Percentiles rank a stretch among this genome's conserved stretches.
phyloP scores from a whole-genome alignment of 2,113 vertebrate genomes.

The Rhynchopsitta pachyrhyncha region DNA sequence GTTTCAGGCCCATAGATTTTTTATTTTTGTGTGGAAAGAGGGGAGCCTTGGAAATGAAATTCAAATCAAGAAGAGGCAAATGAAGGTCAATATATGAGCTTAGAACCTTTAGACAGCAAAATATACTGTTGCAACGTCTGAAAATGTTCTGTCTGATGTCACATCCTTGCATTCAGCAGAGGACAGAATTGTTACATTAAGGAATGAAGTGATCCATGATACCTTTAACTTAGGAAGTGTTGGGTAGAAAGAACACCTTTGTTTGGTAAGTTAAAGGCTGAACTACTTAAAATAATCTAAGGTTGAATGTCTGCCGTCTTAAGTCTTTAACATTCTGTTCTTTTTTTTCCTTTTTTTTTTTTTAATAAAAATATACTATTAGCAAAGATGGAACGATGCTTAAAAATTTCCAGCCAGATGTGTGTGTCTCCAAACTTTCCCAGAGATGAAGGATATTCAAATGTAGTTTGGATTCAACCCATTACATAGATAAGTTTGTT shows the following conservation, averaged over 20 bases:
- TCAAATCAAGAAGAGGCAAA: not conserved
- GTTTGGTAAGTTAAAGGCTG: not conserved
- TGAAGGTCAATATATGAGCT: not conserved
- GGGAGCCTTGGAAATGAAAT: not conserved
- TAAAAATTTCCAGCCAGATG: conserved; percentile 11
- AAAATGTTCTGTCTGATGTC: not conserved
- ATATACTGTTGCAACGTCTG: not conserved
- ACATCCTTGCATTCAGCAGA: not conserved
- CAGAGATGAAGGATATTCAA: not conserved
- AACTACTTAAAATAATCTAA: not conserved
- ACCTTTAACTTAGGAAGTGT: not conserved
- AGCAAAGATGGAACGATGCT: not conserved
- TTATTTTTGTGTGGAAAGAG: not conserved
- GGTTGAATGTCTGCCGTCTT: not conserved
- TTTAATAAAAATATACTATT: not conserved
- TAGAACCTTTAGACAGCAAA: not conserved
- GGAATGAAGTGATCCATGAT: not conserved
- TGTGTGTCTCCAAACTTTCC: not conserved
- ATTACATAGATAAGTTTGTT: conserved; percentile 9
- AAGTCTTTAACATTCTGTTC: not conserved
- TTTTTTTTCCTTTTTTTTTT: not conserved
- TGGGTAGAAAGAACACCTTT: not conserved
- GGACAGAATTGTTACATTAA: not conserved
- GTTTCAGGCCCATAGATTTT: not conserved
- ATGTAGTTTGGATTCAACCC: not conserved